Evolutionary conservation across 2,888 invertebrate genomes (phyloP).

Genomic region (Heteromurus nitidus): DNA sequence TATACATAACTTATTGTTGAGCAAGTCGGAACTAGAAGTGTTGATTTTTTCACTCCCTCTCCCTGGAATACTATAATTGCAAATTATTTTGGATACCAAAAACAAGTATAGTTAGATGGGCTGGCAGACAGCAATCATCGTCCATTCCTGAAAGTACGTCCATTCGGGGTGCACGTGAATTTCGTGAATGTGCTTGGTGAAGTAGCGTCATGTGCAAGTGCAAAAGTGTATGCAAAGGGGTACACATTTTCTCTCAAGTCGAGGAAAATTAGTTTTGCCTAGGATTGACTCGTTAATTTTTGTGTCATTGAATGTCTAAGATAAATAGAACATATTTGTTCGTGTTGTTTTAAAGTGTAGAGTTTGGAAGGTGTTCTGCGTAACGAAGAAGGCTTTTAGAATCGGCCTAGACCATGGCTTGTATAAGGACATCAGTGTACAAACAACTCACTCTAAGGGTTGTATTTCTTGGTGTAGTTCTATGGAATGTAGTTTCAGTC

Average conservation of each 20-base stretch:
- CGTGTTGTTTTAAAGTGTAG: not conserved
- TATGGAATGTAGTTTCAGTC: not conserved
- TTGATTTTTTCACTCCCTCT: not conserved
- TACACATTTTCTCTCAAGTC: too few species aligned
- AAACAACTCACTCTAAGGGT: not conserved
- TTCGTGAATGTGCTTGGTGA: conserved; percentile 46
- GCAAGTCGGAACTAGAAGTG: conserved; percentile 24
- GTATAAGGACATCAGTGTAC: conserved; percentile 9
- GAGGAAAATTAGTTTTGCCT: too few species aligned
- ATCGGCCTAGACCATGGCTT: conserved; percentile 51
- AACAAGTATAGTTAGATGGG: not conserved
- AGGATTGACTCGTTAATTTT: not conserved
- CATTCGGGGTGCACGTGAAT: conserved; percentile 48
- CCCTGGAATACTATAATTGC: too few species aligned
- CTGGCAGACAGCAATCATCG: not conserved
- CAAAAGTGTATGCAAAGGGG: not conserved
- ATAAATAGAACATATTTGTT: not conserved
- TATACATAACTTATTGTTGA: conserved; percentile 27
- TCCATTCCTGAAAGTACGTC: conserved; percentile 60
- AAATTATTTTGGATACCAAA: too few species aligned
- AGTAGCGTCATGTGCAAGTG: not conserved
- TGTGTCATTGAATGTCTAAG: conserved; percentile 39
- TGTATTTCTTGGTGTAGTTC: not conserved
- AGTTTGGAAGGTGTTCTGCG: not conserved
- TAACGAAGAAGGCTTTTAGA: not conserved